Evolutionary conservation across 2,113 vertebrate species (phyloP), one percentile per base, ranked within the genome.

Genomic region (Scomber colias): DNA sequence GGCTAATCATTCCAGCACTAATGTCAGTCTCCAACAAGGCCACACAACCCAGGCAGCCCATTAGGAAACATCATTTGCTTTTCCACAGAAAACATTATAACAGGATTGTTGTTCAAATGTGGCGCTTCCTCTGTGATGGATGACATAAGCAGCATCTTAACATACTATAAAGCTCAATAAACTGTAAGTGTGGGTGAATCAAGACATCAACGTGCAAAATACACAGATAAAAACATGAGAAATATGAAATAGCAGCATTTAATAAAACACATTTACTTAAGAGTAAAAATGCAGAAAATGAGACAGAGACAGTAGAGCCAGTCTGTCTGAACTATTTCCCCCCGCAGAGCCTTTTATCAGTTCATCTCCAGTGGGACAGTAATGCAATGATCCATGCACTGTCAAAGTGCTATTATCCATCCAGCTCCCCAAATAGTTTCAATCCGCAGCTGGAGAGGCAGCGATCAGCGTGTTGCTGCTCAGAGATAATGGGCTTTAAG

Each of bases 301-400:
- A 27, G 17, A 46, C 31, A 64, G 0, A 51, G 35, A 50, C 46
- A 67, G 61, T 51, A 6, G 45, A 44, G 21, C 44, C 57, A 69
- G 72, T 61, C 14, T 67, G 31, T 73, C 54, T 4, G 3, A 55
- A 65, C 68, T 71, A 1, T 16, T 30, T 61, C 46, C 46, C 19
- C 31, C 16, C 50, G 7, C 14, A 60, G 50, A 81, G 51, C 45
- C 65, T 31, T 84, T 67, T 82, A 88, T 91, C 84, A 67, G 77
- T 71, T 62, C 11, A 75, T 90, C 79, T 86, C 69, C 69, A 79
- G 75, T 48, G 60, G 69, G 79, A 81, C 48, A 56, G 45, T 85
- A 84, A 90, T 85, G 85, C 84, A 87, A 77, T 81, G 87, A 82
- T 87, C 82, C 79, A 24, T 63, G 24, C 63, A 46, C 46, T 69